These are phyloP conservation scores for Tachystola acroxantha DNA, from an alignment of 2,888 invertebrate species.

Conservation along the genomic window DNA sequence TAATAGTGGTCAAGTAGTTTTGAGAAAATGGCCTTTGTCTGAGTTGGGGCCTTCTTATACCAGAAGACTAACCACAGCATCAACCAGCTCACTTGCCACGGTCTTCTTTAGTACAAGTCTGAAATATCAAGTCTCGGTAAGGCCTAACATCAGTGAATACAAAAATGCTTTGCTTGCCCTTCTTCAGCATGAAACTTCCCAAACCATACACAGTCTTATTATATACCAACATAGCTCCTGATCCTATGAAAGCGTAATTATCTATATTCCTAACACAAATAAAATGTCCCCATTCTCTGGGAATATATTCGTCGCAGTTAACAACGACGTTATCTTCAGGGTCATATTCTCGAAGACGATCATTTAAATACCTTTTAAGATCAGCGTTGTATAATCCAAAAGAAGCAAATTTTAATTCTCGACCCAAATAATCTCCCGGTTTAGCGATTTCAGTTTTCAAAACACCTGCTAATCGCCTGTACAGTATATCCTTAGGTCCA, in stretches of 20 bases:
- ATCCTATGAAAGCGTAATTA: constrained; percentile 4
- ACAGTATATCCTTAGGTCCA: neutral
- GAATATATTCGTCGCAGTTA: constrained; percentile 14
- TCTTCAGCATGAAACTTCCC: constrained; percentile 11
- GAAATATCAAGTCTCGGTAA: neutral
- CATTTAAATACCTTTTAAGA: neutral
- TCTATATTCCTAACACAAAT: constrained; percentile 10
- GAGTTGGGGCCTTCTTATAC: no score
- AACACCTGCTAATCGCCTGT: neutral
- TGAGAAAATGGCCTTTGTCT: no score
- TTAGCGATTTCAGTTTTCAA: neutral
- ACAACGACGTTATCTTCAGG: neutral
- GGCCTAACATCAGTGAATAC: constrained; percentile 12
- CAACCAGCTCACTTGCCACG: no score
- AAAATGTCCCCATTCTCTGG: constrained; percentile 13
- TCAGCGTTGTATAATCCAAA: neutral
- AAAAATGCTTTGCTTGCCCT: constrained; percentile 9
- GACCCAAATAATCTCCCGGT: neutral
- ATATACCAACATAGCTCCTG: constrained; percentile 9
- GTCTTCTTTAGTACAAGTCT: no score
- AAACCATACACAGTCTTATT: constrained; percentile 7
- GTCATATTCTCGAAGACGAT: neutral
- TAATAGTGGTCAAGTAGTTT: no score
- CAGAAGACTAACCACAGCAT: no score
- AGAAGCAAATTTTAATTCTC: neutral